phyloP scores from a whole-genome alignment of 2,113 vertebrate genomes.

The Colistium nudipinnis region DNA sequence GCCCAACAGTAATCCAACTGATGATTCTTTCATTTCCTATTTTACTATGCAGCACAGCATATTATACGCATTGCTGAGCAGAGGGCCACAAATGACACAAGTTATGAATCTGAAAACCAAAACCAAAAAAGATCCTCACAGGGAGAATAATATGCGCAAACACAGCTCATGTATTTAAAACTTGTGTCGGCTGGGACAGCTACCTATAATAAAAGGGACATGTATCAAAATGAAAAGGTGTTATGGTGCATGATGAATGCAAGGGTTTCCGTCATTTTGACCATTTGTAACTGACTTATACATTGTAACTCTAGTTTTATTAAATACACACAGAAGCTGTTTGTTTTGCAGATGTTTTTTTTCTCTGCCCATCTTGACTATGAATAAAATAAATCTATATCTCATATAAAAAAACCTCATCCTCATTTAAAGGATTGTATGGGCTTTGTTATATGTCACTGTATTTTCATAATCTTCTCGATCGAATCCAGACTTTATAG shows the following conservation, averaged over 20 bases:
- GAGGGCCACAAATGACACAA: slow-evolving; percentile 37
- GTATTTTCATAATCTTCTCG: slow-evolving; percentile 31
- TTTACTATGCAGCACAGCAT: slow-evolving; percentile 51
- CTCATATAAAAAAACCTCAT: slow-evolving; percentile 28
- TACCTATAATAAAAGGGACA: slow-evolving; percentile 34
- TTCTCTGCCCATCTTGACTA: not conserved
- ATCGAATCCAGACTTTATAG: slow-evolving; percentile 23
- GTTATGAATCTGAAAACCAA: slow-evolving; percentile 57
- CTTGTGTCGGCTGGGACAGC: slow-evolving; percentile 19
- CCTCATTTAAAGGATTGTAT: slow-evolving; percentile 7
- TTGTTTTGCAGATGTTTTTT: not conserved
- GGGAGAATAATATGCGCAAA: slow-evolving; percentile 16
- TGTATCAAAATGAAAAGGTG: slow-evolving; percentile 26
- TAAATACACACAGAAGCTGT: not conserved
- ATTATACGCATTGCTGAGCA: slow-evolving; percentile 55
- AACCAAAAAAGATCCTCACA: slow-evolving; percentile 22
- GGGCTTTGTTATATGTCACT: not conserved
- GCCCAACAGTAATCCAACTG: slow-evolving; percentile 54
- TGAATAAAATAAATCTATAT: slow-evolving; percentile 29
- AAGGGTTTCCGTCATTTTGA: slow-evolving; percentile 10
- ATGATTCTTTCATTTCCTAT: slow-evolving; percentile 61
- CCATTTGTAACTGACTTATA: slow-evolving; percentile 5
- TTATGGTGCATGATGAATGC: slow-evolving; percentile 8
- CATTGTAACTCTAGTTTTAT: not conserved
- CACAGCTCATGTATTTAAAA: slow-evolving; percentile 19